Evolutionary conservation across 2,113 vertebrate species (phyloP).

Genomic region (Nycticebus coucang): DNA sequence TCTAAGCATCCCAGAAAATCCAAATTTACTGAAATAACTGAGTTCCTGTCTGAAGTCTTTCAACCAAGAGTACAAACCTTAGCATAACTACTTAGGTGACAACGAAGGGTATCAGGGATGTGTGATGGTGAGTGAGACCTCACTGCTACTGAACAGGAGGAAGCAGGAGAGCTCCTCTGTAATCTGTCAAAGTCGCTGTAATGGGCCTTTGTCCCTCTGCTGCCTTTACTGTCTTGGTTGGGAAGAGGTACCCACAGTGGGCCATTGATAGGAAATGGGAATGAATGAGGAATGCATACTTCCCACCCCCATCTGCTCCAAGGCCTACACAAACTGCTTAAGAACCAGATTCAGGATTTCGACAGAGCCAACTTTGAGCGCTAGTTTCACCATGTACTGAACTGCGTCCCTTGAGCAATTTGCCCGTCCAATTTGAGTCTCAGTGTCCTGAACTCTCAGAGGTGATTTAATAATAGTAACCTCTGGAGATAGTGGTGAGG

Average conservation of each 20-base stretch:
- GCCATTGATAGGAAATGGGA: background rate
- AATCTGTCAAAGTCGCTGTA: background rate
- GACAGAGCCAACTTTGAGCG: background rate
- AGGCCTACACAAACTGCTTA: background rate
- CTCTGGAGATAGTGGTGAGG: background rate
- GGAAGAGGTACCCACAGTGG: too few relatives aligned
- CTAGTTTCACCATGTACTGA: background rate
- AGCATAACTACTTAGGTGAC: background rate
- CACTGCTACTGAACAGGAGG: background rate
- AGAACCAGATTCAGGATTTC: background rate
- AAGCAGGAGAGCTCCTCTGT: background rate
- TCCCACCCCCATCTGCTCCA: background rate
- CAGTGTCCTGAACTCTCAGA: background rate
- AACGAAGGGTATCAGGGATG: background rate
- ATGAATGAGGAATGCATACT: too few relatives aligned
- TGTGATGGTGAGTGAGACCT: background rate
- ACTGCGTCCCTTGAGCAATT: background rate
- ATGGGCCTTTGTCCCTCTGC: background rate
- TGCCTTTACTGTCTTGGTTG: fast-evolving
- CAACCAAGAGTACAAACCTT: background rate
- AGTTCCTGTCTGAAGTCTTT: background rate
- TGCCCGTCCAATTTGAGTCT: background rate
- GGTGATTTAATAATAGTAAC: background rate
- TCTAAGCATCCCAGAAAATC: background rate
- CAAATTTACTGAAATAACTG: background rate